Evolutionary conservation across 1,140 invertebrate species (phyloP).

Genomic region (Drosophila azteca): DNA sequence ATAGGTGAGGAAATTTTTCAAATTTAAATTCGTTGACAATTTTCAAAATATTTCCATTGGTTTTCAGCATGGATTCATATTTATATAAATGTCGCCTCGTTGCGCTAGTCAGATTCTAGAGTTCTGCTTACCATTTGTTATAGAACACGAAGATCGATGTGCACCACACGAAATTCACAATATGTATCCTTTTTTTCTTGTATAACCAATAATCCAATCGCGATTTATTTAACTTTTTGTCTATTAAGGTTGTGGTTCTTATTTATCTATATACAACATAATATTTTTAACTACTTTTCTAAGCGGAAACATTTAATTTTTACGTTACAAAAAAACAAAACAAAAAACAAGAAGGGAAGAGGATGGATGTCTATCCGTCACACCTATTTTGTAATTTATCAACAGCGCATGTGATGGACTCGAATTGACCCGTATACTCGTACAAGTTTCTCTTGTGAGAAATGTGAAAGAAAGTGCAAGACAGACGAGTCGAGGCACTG

Average conservation of each 20-base stretch:
- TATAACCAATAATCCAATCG: slow-evolving; percentile 57
- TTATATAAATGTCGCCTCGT: slow-evolving; percentile 50
- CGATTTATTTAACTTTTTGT: slow-evolving; percentile 71
- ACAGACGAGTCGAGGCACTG: slow-evolving; percentile 26
- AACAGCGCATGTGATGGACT: slow-evolving; percentile 81
- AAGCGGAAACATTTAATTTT: slow-evolving; percentile 56
- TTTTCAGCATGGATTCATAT: slow-evolving; percentile 39
- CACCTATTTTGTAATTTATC: slow-evolving; percentile 72
- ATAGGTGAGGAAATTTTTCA: slow-evolving; percentile 61
- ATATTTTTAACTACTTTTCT: slow-evolving; percentile 69
- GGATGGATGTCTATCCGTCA: slow-evolving; percentile 34
- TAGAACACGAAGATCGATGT: slow-evolving; percentile 34
- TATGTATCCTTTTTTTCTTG: slow-evolving; percentile 39
- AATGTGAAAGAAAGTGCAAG: slow-evolving; percentile 32
- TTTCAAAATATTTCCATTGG: slow-evolving; percentile 38
- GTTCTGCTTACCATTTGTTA: slow-evolving; percentile 63
- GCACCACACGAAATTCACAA: slow-evolving; percentile 25
- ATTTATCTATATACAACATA: slow-evolving; percentile 69
- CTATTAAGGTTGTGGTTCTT: slow-evolving; percentile 81
- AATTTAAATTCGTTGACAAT: slow-evolving; percentile 47
- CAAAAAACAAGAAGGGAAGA: slow-evolving; percentile 12
- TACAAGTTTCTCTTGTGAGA: too few species aligned
- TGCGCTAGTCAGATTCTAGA: slow-evolving; percentile 69
- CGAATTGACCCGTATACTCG: slow-evolving; percentile 44
- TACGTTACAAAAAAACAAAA: slow-evolving; percentile 41